These are phyloP conservation scores for Diorhabda sublineata DNA, from an alignment of 1,140 invertebrate species.

Conservation along the genomic window DNA sequence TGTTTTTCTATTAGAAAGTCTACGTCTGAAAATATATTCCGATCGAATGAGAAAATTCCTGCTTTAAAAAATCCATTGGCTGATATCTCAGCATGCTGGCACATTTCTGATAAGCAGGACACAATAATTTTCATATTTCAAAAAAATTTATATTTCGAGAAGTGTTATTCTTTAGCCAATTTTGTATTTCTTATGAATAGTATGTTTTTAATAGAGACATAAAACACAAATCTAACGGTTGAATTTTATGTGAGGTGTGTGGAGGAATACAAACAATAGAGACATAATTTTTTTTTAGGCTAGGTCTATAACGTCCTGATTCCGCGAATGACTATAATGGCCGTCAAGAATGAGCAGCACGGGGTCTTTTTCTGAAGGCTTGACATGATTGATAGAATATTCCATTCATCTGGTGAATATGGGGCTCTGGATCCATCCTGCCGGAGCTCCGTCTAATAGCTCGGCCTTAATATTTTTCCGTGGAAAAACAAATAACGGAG, in stretches of 20 bases:
- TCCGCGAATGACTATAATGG: slow-evolving; percentile 27
- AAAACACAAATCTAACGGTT: slow-evolving; percentile 43
- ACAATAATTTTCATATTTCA: neutral
- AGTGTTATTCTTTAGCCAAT: slow-evolving; percentile 33
- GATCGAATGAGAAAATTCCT: neutral
- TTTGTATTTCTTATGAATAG: slow-evolving; percentile 39
- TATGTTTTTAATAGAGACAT: slow-evolving; percentile 44
- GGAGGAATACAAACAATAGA: slow-evolving; percentile 33
- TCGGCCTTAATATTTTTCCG: slow-evolving; percentile 20
- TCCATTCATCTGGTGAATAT: slow-evolving; percentile 33
- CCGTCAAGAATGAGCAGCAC: slow-evolving; percentile 36
- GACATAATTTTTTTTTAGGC: slow-evolving; percentile 32
- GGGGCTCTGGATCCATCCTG: slow-evolving; percentile 36
- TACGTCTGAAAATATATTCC: neutral
- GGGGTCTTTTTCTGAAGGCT: slow-evolving; percentile 23
- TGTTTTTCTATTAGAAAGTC: too few relatives aligned
- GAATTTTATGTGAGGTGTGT: slow-evolving; percentile 37
- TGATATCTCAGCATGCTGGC: neutral
- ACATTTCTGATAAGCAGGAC: neutral
- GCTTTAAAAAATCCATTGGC: slow-evolving; percentile 1
- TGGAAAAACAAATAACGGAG: slow-evolving; percentile 47
- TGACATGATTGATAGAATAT: slow-evolving; percentile 30
- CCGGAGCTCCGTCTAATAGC: slow-evolving; percentile 39
- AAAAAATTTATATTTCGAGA: slow-evolving; percentile 29
- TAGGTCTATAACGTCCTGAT: slow-evolving; percentile 34